Conservation (phyloP, 2,797 vertebrate species). For the Anas georgica region DNA sequence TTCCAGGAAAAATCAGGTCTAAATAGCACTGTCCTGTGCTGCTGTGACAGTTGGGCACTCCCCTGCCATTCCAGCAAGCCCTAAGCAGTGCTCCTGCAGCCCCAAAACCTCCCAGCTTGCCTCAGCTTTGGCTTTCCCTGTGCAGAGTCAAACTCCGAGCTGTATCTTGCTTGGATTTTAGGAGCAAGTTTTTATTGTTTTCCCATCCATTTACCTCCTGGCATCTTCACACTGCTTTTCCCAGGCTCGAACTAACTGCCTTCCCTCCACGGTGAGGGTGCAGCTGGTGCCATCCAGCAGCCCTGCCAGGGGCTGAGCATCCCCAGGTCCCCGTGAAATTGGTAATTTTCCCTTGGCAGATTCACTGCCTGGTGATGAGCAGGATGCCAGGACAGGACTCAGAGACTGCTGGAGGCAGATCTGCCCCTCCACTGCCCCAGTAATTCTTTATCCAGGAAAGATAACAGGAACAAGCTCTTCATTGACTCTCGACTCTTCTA, state of each 20-base stretch:
- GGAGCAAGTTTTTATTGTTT: background rate
- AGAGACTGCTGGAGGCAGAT: background rate
- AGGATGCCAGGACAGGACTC: background rate
- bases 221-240: background rate
- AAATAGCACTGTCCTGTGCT: background rate
- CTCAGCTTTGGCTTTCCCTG: background rate
- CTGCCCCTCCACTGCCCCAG: background rate
- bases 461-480: background rate
- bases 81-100: background rate
- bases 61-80: background rate
- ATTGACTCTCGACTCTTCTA: background rate
- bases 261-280: background rate
- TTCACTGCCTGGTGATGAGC: background rate
- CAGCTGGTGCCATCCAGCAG: background rate
- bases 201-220: background rate
- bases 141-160: background rate
- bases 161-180: background rate
- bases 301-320: background rate
- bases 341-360: background rate
- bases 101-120: background rate
- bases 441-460: background rate
- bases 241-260: background rate
- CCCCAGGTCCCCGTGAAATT: background rate
- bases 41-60: background rate
- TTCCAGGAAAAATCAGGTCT: background rate